These are phyloP conservation scores for Nowickia ferox DNA, from an alignment of 2,888 invertebrate genomes.

Conservation along the genomic window DNA sequence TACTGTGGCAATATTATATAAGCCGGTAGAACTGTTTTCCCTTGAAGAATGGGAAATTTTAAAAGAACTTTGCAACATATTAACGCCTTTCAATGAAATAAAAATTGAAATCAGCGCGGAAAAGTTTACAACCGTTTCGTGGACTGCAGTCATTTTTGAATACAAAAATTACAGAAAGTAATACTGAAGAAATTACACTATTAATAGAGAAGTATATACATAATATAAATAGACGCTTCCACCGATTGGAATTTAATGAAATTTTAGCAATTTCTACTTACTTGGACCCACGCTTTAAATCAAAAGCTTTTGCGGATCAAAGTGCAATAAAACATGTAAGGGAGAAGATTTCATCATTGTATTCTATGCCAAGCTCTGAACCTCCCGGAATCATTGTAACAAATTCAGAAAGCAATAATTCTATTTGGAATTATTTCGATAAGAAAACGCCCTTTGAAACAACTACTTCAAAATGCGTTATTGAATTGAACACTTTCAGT, in stretches of 20 bases:
- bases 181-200: slow-evolving; percentile 13
- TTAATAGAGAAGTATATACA: slow-evolving; percentile 1
- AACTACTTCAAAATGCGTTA: no score
- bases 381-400: not conserved
- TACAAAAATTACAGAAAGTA: not conserved
- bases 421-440: no score
- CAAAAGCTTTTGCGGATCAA: slow-evolving; percentile 12
- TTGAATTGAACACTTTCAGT: no score
- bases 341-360: not conserved
- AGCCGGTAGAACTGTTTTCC: not conserved
- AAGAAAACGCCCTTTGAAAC: no score
- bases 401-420: no score
- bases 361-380: not conserved
- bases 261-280: not conserved
- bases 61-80: slow-evolving; percentile 2
- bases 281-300: slow-evolving; percentile 8
- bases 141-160: slow-evolving; percentile 11
- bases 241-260: not conserved
- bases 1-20: slow-evolving; percentile 9
- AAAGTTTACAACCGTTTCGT: slow-evolving; percentile 14
- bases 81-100: slow-evolving; percentile 21
- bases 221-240: slow-evolving; percentile 17
- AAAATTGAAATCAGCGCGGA: slow-evolving; percentile 14
- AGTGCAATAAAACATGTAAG: not conserved
- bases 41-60: slow-evolving; percentile 3